Percentiles rank a stretch among this genome's conserved stretches.
Evolutionary conservation across 2,888 invertebrate genomes (phyloP).

Genomic region (Augochlorella aurata): DNA sequence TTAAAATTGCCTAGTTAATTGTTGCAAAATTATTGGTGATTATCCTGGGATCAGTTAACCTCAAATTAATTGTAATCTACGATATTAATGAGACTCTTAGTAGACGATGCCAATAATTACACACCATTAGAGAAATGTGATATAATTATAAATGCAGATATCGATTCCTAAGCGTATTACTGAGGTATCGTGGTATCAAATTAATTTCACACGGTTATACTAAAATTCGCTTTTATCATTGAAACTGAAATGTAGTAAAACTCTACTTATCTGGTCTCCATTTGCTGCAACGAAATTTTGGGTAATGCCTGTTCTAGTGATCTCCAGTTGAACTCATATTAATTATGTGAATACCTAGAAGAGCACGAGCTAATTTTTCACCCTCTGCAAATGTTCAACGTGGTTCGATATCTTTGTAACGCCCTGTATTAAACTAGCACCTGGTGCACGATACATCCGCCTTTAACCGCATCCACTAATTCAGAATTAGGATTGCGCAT

Average conservation of each 20-base stretch:
- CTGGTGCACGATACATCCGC: not conserved
- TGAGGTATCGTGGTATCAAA: too few relatives aligned
- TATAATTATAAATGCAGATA: not conserved
- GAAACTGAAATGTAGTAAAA: too few relatives aligned
- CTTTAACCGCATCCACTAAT: constrained; percentile 46
- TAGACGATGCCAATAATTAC: not conserved
- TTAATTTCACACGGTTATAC: too few relatives aligned
- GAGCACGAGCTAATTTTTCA: too few relatives aligned
- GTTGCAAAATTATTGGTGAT: not conserved
- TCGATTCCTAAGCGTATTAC: not conserved
- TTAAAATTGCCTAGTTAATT: not conserved
- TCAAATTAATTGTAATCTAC: not conserved
- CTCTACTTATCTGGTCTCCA: too few relatives aligned
- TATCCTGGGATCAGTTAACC: not conserved
- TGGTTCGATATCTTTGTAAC: too few relatives aligned
- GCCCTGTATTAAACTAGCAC: not conserved
- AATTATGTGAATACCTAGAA: too few relatives aligned
- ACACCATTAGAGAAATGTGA: not conserved
- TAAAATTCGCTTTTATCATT: too few relatives aligned
- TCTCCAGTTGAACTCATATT: too few relatives aligned
- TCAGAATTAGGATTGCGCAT: constrained; percentile 69
- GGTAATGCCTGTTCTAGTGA: too few relatives aligned
- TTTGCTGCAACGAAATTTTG: too few relatives aligned
- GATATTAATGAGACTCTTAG: not conserved
- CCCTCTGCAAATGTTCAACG: too few relatives aligned